A percentile compares a stretch with the other conserved stretches of the same genome.
Conservation (phyloP, 2,888 invertebrate genomes). For the Clivina fossor region DNA sequence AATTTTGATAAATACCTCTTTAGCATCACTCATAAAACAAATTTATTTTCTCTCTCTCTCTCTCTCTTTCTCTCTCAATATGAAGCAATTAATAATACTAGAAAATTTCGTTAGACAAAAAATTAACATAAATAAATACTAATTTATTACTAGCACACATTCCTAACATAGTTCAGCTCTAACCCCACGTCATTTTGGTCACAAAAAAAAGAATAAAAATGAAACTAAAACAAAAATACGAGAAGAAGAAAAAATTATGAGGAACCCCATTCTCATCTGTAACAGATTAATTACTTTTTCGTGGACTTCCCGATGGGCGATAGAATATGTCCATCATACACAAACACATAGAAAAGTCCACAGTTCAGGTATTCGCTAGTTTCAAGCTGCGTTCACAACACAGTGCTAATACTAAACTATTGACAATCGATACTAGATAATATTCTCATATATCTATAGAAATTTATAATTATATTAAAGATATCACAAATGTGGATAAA, state of each 20-base stretch:
- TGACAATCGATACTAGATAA: too few relatives aligned
- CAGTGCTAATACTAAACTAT: too few relatives aligned
- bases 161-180: slow-evolving; percentile 18
- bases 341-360: not conserved
- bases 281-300: slow-evolving; percentile 23
- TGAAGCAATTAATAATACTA: too few relatives aligned
- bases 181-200: slow-evolving; percentile 7
- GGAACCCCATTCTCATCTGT: slow-evolving; percentile 25
- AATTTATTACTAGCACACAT: slow-evolving; percentile 26
- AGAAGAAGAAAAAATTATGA: slow-evolving; percentile 5
- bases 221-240: slow-evolving; percentile 9
- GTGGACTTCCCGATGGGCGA: slow-evolving; percentile 21
- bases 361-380: not conserved
- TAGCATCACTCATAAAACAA: slow-evolving; percentile 19
- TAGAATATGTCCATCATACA: slow-evolving; percentile 12
- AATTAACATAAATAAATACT: slow-evolving; percentile 30
- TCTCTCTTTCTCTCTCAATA: slow-evolving; percentile 12
- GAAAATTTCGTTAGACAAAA: slow-evolving; percentile 22
- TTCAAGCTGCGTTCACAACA: too few relatives aligned
- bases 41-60: slow-evolving; percentile 18
- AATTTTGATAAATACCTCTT: too few relatives aligned
- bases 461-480: not conserved
- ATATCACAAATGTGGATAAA: too few relatives aligned
- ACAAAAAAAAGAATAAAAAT: not conserved
- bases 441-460: not conserved